A percentile compares a stretch with the other conserved stretches of the same genome.
Conservation (phyloP, 2,888 invertebrate species). For the Sarcophaga variegata region DNA sequence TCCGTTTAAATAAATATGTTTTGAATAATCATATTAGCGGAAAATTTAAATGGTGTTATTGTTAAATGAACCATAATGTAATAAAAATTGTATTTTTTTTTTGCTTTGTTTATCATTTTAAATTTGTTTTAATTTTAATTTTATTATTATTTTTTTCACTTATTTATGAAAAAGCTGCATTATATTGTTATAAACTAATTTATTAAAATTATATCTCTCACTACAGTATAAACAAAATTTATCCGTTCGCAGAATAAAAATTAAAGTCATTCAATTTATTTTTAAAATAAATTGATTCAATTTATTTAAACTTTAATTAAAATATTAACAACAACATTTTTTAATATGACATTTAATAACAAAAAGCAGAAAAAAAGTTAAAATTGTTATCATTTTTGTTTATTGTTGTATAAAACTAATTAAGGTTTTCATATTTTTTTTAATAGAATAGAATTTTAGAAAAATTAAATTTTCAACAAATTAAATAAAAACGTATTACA, state of each 20-base stretch:
- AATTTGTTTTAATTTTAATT: no score
- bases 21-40: conserved; percentile 62
- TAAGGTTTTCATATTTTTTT: no score
- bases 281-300: conserved; percentile 17
- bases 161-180: neutral
- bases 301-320: neutral
- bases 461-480: no score
- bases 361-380: no score
- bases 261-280: conserved; percentile 16
- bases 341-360: no score
- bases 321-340: neutral
- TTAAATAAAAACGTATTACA: no score
- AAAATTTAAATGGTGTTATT: conserved; percentile 57
- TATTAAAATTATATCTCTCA: conserved; percentile 11
- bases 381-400: no score
- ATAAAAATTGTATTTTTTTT: conserved; percentile 12
- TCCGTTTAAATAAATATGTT: conserved; percentile 57
- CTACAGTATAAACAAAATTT: no score
- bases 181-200: conserved; percentile 23
- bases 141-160: no score
- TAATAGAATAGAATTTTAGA: no score
- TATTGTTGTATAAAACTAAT: no score
- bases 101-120: no score
- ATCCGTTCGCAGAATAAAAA: neutral
- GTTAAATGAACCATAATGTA: conserved; percentile 58